phyloP scores from a whole-genome alignment of 2,113 vertebrate species.

The Chaetura pelagica region DNA sequence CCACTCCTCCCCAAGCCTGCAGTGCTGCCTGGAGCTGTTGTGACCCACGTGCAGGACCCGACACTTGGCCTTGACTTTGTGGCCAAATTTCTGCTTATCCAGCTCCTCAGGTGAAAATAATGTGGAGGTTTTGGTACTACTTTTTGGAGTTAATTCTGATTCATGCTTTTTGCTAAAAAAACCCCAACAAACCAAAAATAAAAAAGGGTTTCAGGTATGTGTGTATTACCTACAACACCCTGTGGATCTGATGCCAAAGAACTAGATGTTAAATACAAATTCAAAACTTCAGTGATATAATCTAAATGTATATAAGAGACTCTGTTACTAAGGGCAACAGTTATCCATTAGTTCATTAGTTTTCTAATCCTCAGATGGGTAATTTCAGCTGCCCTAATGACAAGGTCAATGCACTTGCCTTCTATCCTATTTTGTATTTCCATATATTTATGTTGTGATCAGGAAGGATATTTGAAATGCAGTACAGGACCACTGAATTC shows the following conservation, averaged over 20 bases:
- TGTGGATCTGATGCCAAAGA: neutral
- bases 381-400: neutral
- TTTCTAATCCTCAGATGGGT: neutral
- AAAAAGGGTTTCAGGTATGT: neutral
- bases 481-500: neutral
- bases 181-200: neutral
- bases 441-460: neutral
- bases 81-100: neutral
- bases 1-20: no score
- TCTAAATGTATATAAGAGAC: neutral
- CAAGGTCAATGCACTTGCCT: neutral
- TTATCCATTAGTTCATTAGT: neutral
- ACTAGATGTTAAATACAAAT: neutral
- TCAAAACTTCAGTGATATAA: neutral
- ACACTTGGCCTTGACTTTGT: neutral
- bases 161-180: neutral
- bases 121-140: fast-evolving
- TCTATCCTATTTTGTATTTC: neutral
- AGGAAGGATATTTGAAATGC: neutral
- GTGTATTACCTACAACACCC: no score
- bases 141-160: neutral
- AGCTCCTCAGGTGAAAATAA: neutral
- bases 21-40: no score
- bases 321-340: neutral
- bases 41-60: no score